phyloP scores from a whole-genome alignment of 2,888 invertebrate genomes.

The Leptinotarsa haldemani region DNA sequence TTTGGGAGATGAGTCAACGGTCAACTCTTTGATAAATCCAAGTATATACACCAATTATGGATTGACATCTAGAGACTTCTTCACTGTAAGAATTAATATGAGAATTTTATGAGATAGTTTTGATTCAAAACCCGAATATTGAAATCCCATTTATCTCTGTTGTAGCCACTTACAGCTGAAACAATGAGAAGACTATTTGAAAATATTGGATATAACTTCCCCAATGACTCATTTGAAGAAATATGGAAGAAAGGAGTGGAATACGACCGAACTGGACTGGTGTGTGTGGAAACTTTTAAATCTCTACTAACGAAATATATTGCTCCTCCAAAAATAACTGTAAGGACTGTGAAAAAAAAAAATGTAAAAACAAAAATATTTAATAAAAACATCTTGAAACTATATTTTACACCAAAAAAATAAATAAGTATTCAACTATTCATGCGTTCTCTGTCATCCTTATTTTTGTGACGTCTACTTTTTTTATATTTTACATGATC shows the following conservation, averaged over 20 bases:
- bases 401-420: constrained; percentile 28
- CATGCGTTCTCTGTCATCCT: constrained; percentile 57
- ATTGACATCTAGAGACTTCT: constrained; percentile 64
- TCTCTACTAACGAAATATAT: constrained; percentile 54
- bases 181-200: constrained; percentile 68
- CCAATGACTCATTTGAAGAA: constrained; percentile 66
- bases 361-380: constrained; percentile 16
- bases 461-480: constrained; percentile 34
- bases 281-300: constrained; percentile 70
- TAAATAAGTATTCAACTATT: constrained; percentile 37
- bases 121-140: not conserved
- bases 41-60: constrained; percentile 65
- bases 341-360: constrained; percentile 42
- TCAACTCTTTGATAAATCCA: constrained; percentile 63
- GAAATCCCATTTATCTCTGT: constrained; percentile 23
- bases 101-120: not conserved
- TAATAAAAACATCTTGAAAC: constrained; percentile 29
- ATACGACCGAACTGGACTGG: constrained; percentile 68
- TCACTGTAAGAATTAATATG: constrained; percentile 54
- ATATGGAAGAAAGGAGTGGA: constrained; percentile 69
- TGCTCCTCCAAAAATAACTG: constrained; percentile 47
- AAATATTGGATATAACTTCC: constrained; percentile 68
- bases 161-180: constrained; percentile 59
- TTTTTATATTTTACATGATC: constrained; percentile 38
- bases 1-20: constrained; percentile 60